A percentile compares a stretch with the other conserved stretches of the same genome.
Conservation (phyloP, 2,888 invertebrate species). For the Parasteatoda lunata region DNA sequence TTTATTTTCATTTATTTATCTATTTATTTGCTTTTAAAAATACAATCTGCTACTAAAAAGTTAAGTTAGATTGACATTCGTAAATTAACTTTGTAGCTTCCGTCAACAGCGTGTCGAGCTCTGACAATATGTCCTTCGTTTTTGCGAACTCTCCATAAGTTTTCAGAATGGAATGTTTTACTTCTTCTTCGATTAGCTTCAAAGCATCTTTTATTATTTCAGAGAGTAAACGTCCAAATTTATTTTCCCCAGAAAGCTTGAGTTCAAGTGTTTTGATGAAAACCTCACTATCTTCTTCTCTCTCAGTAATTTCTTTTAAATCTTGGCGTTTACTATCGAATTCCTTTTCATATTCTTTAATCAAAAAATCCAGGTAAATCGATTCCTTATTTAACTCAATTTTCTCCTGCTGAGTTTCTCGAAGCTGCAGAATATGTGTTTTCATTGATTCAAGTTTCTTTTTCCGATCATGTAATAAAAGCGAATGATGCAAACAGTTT, state of each 20-base stretch:
- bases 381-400: background rate
- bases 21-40: too few relatives aligned
- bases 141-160: slow-evolving; percentile 8
- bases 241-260: background rate
- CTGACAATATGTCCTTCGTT: background rate
- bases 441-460: background rate
- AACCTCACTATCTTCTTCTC: slow-evolving; percentile 9
- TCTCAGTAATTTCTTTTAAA: background rate
- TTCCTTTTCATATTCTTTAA: background rate
- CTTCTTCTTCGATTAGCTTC: slow-evolving; percentile 9
- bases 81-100: slow-evolving; percentile 17
- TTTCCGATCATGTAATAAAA: background rate
- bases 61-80: background rate
- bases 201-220: background rate
- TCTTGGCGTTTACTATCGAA: background rate
- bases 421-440: background rate
- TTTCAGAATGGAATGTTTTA: background rate
- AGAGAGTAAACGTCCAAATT: background rate
- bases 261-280: slow-evolving; percentile 20
- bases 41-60: too few relatives aligned
- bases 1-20: too few relatives aligned
- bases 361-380: background rate
- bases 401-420: background rate
- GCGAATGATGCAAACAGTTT: too few relatives aligned
- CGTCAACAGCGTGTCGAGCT: slow-evolving; percentile 3